These are phyloP conservation scores for Papilio xuthus DNA, from an alignment of 1,140 invertebrate genomes.

Conservation along the genomic window DNA sequence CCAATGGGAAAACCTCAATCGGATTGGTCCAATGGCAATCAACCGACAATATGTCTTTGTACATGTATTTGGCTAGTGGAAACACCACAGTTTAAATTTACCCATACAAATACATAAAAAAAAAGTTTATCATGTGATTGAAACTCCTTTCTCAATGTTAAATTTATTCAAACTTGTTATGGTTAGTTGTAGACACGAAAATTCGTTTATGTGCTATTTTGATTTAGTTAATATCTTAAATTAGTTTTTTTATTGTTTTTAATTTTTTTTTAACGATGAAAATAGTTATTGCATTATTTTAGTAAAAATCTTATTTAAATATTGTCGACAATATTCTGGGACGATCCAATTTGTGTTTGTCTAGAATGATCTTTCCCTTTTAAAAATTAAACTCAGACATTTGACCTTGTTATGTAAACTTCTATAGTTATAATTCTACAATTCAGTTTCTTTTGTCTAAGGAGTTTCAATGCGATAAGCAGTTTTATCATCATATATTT, in stretches of 20 bases:
- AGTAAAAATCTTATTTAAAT: neutral
- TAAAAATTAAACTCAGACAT: too few relatives aligned
- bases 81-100: constrained; percentile 43
- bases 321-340: too few relatives aligned
- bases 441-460: neutral
- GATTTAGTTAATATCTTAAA: too few relatives aligned
- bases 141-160: constrained; percentile 46
- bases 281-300: too few relatives aligned
- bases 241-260: too few relatives aligned
- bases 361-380: constrained; percentile 44
- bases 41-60: neutral
- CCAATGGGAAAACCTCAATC: too few relatives aligned
- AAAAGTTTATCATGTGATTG: constrained; percentile 52
- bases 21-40: too few relatives aligned
- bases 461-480: constrained; percentile 25
- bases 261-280: too few relatives aligned
- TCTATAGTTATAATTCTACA: neutral
- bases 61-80: neutral
- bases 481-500: constrained; percentile 31
- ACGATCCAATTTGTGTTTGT: constrained; percentile 14
- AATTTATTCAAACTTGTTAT: too few relatives aligned
- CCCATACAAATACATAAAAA: constrained; percentile 58
- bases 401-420: neutral
- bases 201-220: too few relatives aligned
- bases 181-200: too few relatives aligned